A percentile compares a stretch with the other conserved stretches of the same genome.
phyloP scores from a whole-genome alignment of 2,888 invertebrate species.

The Myathropa florea region DNA sequence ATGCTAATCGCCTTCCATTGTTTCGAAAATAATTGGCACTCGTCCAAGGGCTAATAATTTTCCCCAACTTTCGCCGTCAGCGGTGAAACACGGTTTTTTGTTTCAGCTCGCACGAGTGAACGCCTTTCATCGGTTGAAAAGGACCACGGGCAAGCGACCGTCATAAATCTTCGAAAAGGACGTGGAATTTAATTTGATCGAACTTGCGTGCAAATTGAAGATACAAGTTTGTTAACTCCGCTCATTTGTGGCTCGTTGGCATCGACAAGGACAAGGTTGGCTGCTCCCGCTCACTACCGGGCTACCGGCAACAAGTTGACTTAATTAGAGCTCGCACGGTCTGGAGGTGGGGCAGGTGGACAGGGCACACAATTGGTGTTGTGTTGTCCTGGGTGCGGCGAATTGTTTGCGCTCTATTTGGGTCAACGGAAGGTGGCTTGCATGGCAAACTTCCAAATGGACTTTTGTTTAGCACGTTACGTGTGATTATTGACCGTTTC shows the following conservation, averaged over 20 bases:
- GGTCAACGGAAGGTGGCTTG: constrained; percentile 19
- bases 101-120: too few species aligned
- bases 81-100: not conserved
- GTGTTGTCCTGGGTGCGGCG: not conserved
- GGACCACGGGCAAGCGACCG: constrained; percentile 17
- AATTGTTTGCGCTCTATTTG: constrained; percentile 7
- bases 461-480: constrained; percentile 7
- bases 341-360: not conserved
- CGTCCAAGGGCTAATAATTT: constrained; percentile 33
- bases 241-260: constrained; percentile 23
- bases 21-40: constrained; percentile 42
- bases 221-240: constrained; percentile 36
- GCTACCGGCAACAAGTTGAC: constrained; percentile 26
- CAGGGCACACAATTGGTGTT: constrained; percentile 3
- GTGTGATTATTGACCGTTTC: constrained; percentile 12
- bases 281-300: not conserved
- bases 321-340: constrained; percentile 25
- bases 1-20: not conserved
- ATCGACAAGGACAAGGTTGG: not conserved
- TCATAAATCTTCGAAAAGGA: constrained; percentile 20
- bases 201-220: constrained; percentile 1
- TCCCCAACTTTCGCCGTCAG: not conserved
- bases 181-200: not conserved
- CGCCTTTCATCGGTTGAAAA: not conserved
- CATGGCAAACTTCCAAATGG: constrained; percentile 37